These are phyloP conservation scores for Drosophila equinoxialis DNA, from an alignment of 1,140 invertebrate genomes.

Conservation along the genomic window DNA sequence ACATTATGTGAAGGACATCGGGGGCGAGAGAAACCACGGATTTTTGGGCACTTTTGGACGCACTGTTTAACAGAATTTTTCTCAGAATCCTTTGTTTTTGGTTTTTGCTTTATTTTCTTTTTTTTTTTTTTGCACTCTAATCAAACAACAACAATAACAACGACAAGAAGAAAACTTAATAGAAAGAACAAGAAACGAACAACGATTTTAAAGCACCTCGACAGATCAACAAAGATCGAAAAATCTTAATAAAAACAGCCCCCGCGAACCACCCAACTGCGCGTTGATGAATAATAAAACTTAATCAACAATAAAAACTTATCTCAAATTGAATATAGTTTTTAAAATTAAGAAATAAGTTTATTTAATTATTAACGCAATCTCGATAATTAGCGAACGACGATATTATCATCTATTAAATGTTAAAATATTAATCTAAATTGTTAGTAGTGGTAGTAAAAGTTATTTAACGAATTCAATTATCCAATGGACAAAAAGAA, in stretches of 20 bases:
- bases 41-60: not conserved
- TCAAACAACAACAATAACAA: not conserved
- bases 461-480: no score
- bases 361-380: not conserved
- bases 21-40: no score
- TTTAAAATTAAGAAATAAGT: not conserved
- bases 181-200: conserved; percentile 2
- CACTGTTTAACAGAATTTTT: not conserved
- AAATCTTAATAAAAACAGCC: no score
- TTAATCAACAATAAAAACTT: not conserved
- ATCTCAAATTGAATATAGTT: not conserved
- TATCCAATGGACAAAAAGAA: no score
- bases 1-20: not conserved
- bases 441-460: no score
- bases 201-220: not conserved
- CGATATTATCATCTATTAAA: not conserved
- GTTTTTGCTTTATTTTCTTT: no score
- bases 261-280: no score
- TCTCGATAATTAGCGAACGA: not conserved
- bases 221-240: no score
- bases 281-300: no score
- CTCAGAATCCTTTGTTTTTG: not conserved
- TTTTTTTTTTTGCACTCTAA: not conserved
- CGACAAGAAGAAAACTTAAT: not conserved
- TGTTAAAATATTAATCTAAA: not conserved